Percentiles rank a stretch among this genome's conserved stretches.
Evolutionary conservation across 2,113 vertebrate species (phyloP).

Genomic region (Corythornis vintsioides): DNA sequence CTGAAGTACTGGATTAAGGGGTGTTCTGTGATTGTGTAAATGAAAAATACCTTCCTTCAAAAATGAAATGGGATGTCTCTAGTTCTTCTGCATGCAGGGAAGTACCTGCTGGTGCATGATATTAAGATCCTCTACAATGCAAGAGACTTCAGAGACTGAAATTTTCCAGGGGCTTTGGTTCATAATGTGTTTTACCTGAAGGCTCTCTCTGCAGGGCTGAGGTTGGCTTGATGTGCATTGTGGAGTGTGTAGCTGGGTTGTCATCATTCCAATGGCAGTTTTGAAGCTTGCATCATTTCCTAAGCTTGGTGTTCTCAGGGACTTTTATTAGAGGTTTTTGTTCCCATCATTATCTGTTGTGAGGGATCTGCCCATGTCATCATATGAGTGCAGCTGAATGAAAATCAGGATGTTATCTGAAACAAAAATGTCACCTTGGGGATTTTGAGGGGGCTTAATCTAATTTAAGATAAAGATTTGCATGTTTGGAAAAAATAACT

Average conservation of each 20-base stretch:
- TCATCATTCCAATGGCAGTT: background rate
- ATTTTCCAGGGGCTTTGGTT: background rate
- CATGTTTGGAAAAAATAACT: background rate
- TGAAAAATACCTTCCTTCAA: background rate
- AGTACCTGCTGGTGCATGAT: fast-evolving
- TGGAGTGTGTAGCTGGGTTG: background rate
- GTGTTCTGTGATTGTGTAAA: background rate
- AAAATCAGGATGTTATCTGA: background rate
- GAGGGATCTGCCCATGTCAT: background rate
- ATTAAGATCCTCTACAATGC: background rate
- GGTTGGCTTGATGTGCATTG: fast-evolving
- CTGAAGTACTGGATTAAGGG: background rate
- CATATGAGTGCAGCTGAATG: background rate
- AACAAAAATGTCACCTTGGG: background rate
- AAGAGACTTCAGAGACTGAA: background rate
- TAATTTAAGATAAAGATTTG: background rate
- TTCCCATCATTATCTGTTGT: background rate
- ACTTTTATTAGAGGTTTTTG: background rate
- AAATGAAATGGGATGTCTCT: background rate
- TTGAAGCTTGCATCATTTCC: background rate
- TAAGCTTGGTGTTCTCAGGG: background rate
- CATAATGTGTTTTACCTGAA: background rate
- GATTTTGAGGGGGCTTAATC: background rate
- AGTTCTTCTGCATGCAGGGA: background rate
- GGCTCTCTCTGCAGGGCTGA: background rate